phyloP scores from a whole-genome alignment of 2,797 vertebrate genomes.

The Apogon talboti region DNA sequence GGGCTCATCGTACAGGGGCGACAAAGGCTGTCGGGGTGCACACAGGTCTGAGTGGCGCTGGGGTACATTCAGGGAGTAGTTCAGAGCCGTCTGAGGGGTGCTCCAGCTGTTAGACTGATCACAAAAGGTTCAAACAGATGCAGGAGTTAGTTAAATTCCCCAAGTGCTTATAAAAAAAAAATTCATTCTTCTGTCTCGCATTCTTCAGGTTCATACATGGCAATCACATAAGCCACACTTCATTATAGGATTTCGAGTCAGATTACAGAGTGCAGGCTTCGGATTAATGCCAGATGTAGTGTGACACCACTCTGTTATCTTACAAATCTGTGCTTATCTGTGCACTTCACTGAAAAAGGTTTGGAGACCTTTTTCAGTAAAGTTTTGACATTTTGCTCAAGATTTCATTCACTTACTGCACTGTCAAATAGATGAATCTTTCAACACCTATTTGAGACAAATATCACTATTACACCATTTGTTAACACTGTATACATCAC shows the following conservation, averaged over 20 bases:
- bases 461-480: slow-evolving; percentile 27
- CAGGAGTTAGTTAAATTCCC: slow-evolving; percentile 33
- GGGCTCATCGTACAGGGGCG: slow-evolving; percentile 88
- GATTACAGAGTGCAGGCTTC: slow-evolving; percentile 34
- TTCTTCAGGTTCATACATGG: slow-evolving; percentile 28
- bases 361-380: background rate
- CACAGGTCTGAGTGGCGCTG: slow-evolving; percentile 85
- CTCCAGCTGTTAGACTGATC: slow-evolving; percentile 86
- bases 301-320: slow-evolving; percentile 28
- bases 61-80: slow-evolving; percentile 66
- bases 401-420: slow-evolving; percentile 17
- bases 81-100: slow-evolving; percentile 78
- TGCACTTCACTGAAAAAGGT: background rate
- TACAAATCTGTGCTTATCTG: slow-evolving; percentile 16
- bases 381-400: slow-evolving; percentile 24
- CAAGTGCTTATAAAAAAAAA: background rate
- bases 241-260: slow-evolving; percentile 19
- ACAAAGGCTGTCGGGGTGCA: slow-evolving; percentile 79
- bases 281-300: slow-evolving; percentile 10
- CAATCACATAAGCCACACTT: slow-evolving; percentile 34
- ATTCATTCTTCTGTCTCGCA: slow-evolving; percentile 15
- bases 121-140: slow-evolving; percentile 44
- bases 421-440: slow-evolving; percentile 46
- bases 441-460: slow-evolving; percentile 40
- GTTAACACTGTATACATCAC: slow-evolving; percentile 42